Evolutionary conservation across 2,113 vertebrate species (phyloP), one percentile per base, ranked within the genome.

Genomic region (Coturnix japonica): DNA sequence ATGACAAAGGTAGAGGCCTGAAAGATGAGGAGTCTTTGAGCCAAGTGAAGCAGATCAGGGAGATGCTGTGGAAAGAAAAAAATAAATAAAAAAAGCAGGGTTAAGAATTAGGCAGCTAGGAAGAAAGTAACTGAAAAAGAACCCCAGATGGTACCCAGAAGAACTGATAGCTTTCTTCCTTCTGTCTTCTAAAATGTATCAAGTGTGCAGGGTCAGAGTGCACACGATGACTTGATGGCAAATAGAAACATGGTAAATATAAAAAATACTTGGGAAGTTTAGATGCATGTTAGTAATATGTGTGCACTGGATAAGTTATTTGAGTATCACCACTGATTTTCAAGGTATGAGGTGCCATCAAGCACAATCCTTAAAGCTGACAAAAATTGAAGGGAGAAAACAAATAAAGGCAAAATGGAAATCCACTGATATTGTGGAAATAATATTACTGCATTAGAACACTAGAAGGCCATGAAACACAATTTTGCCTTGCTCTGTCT

Each of bases 91-190:
- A 51, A 13, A 81, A 25, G 4, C 25, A 30, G 5, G 83, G 76
- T 41, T 15, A 23, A 91, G 89, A 12, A 92, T 60, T 79, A 87
- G 59, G 85, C 85, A 79, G 37, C 51, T 60, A 87, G 53, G 54
- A 78, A 89, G 61, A 83, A 81, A 93, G 83, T 31, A 66, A 73
- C 86, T 90, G 82, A 61, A 79, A 92, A 95, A 92, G 87, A 94
- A 54, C 17, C 90, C 94, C 94, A 95, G 93, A 93, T 96, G 92
- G 95, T 95, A 90, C 37, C 37, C 57, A 54, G 47, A 77, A 77
- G 92, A 95, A 70, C 85, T 92, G 75, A 89, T 80, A 89, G 81
- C 90, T 95, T 80, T 91, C 56, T 53, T 93, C 93, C 77, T 91
- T 74, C 87, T 94, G 85, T 81, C 88, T 79, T 76, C 51, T 89